Evolutionary conservation across 2,888 invertebrate genomes (phyloP), one percentile per base, ranked within the genome.

Genomic region (Atethmia centrago): DNA sequence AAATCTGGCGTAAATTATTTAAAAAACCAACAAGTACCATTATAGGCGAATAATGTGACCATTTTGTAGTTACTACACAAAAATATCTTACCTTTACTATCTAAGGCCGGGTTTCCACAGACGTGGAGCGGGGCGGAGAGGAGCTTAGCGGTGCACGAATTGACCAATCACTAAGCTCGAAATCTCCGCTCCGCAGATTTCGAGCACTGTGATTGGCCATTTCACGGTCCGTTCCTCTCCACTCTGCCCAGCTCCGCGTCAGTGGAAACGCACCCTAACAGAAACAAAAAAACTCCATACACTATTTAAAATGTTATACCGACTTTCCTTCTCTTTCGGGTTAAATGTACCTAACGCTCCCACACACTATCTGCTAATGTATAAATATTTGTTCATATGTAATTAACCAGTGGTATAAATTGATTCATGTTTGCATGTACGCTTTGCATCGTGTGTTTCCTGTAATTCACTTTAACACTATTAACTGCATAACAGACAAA

Each of bases 371-470:
- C 66, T 69, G 73, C 77, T 85, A 80, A 83, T 78, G 75, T 85
- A 62, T 86, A 75, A 81, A 65, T 77, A 80, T 88, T 78, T 81
- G 66, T 70, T 63, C 47, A 65, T 80, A 47, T 83, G 77, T 87
- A 74, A 66, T 62, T 83, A 82, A 84, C 73, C 47, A 53, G 70
- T 77, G 79, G 83, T 84, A 74, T 76, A 72, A 74, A 77, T 74
- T 53, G 63, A 62, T 86, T 84, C 87, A 80, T 88, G 77, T 89
- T 71, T 87, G 91, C 92, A 92, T 92, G 91, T 83, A 66, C 72
- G 92, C 92, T 92, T 92, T 88, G 92, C 92, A 92, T 91, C 88
- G 83, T 92, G 90, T 89, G 85, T 89, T 84, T 85, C 78, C 79
- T 83, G 82, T 86, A 85, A 85, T 82, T 79, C 47, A 85, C 88